Evolutionary conservation across 2,888 invertebrate genomes (phyloP).

Genomic region (Aplocera efformata): DNA sequence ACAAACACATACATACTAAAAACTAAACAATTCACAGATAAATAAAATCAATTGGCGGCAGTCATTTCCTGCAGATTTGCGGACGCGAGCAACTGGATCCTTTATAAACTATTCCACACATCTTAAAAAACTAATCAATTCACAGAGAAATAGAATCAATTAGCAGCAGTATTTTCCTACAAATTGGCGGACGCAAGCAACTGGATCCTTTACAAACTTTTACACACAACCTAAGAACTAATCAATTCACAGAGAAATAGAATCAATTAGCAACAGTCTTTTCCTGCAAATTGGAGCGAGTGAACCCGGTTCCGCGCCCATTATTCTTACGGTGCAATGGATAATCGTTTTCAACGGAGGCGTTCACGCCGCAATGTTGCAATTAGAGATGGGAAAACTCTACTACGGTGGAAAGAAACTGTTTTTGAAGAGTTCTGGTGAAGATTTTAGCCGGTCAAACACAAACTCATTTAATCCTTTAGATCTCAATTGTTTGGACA

Average conservation of each 20-base stretch:
- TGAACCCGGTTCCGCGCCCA: slow-evolving; percentile 17
- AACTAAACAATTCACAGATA: neutral
- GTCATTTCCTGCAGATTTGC: slow-evolving; percentile 7
- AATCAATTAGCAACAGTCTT: slow-evolving; percentile 17
- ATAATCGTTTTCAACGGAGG: slow-evolving; percentile 34
- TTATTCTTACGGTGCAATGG: slow-evolving; percentile 25
- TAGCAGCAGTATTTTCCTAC: slow-evolving; percentile 10
- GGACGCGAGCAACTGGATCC: slow-evolving; percentile 14
- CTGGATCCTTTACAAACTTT: too few species aligned
- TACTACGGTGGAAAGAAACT: neutral
- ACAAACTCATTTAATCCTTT: too few species aligned
- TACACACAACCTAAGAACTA: too few species aligned
- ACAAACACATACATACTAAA: too few species aligned
- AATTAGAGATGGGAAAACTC: neutral
- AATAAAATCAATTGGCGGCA: slow-evolving; percentile 20
- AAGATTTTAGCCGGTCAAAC: too few species aligned
- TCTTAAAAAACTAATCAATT: too few species aligned
- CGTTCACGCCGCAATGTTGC: slow-evolving; percentile 12
- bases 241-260: too few species aligned
- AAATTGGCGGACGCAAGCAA: too few species aligned
- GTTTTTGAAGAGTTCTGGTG: too few species aligned
- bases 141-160: slow-evolving; percentile 19
- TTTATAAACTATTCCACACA: too few species aligned
- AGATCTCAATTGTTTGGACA: too few species aligned
- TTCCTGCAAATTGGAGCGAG: slow-evolving; percentile 8